These are phyloP conservation scores for Gryon sp. DNA, from an alignment of 1,140 invertebrate genomes.

Conservation along the genomic window DNA sequence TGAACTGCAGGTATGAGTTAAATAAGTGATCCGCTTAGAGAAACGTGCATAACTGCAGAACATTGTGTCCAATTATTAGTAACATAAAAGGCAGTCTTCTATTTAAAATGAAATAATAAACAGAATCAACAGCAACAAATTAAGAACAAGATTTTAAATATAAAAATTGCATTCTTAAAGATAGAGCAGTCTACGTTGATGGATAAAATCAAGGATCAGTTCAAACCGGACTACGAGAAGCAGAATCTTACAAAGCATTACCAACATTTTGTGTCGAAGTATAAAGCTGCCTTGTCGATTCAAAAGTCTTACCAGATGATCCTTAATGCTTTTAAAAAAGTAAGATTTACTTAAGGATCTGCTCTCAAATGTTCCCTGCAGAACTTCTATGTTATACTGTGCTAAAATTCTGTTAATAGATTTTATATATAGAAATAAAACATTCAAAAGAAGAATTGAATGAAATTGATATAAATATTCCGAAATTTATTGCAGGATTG, in stretches of 20 bases:
- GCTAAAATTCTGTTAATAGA: too few species aligned
- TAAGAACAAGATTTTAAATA: slow-evolving; percentile 58
- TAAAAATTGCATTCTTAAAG: slow-evolving; percentile 63
- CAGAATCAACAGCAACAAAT: too few species aligned
- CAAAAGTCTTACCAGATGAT: slow-evolving; percentile 81
- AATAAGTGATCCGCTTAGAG: slow-evolving; percentile 24
- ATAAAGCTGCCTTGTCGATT: slow-evolving; percentile 82
- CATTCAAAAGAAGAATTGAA: too few species aligned
- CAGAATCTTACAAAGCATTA: slow-evolving; percentile 65
- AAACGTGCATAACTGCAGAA: too few species aligned
- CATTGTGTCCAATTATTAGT: slow-evolving; percentile 8
- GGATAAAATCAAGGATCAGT: slow-evolving; percentile 53
- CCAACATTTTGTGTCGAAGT: slow-evolving; percentile 79
- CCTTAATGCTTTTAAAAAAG: slow-evolving; percentile 82
- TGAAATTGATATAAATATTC: slow-evolving; percentile 43
- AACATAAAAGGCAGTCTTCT: too few species aligned
- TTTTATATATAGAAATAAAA: too few species aligned
- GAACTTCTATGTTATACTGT: too few species aligned
- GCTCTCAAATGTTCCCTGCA: too few species aligned
- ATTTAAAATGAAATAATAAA: too few species aligned
- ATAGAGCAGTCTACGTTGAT: slow-evolving; percentile 57
- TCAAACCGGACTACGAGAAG: slow-evolving; percentile 8
- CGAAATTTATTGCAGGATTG: too few species aligned
- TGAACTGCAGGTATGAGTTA: slow-evolving; percentile 78
- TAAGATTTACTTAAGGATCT: slow-evolving; percentile 66